Conservation (phyloP, 2,888 invertebrate species). For the Sturmia bella region DNA sequence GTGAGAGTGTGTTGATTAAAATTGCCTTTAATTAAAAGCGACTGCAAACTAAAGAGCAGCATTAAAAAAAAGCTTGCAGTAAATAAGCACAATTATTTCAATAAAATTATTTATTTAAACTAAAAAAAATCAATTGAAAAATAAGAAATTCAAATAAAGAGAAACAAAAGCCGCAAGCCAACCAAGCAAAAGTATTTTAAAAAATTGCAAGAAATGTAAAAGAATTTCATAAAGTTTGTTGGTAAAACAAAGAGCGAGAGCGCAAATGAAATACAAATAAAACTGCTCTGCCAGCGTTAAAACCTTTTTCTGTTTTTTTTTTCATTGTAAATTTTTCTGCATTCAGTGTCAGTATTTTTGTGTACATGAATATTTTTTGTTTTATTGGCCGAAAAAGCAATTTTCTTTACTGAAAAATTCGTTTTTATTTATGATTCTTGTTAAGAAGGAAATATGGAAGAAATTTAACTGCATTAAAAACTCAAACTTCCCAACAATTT, state of each 20-base stretch:
- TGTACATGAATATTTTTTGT: constrained; percentile 18
- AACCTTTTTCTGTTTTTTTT: constrained; percentile 37
- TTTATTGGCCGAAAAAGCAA: neutral
- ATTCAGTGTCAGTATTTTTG: constrained; percentile 5
- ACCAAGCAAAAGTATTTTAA: constrained; percentile 6
- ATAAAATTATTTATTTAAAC: constrained; percentile 43
- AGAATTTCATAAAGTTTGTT: constrained; percentile 23
- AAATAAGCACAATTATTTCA: constrained; percentile 21
- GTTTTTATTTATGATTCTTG: constrained; percentile 13
- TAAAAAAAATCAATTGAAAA: constrained; percentile 13
- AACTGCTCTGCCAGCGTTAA: constrained; percentile 64
- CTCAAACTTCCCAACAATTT: constrained; percentile 13
- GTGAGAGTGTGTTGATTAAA: neutral
- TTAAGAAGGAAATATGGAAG: constrained; percentile 1
- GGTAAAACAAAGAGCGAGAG: constrained; percentile 43
- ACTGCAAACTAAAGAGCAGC: constrained; percentile 52
- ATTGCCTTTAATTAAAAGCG: constrained; percentile 50
- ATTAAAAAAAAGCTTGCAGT: neutral
- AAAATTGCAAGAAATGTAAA: constrained; percentile 37
- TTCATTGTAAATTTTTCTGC: constrained; percentile 35
- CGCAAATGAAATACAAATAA: constrained; percentile 43
- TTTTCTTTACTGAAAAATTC: constrained; percentile 13
- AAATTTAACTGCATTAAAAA: neutral
- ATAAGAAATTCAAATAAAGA: neutral
- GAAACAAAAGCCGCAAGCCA: constrained; percentile 7